These are phyloP conservation scores for Neoscelio sp. DNA, from an alignment of 2,888 invertebrate genomes.

Conservation along the genomic window DNA sequence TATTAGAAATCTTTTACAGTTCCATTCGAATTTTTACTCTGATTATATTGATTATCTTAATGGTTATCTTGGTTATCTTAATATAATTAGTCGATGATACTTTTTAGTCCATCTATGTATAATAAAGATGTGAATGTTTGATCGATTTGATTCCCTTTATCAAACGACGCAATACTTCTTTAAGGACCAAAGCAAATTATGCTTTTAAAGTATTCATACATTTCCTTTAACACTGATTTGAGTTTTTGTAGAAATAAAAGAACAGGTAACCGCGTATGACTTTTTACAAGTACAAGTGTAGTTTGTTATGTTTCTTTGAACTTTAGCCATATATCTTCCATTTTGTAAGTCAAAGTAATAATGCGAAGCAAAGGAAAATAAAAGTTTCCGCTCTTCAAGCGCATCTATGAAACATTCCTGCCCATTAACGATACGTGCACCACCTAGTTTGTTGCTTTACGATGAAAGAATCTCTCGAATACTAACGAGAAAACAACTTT, in stretches of 20 bases:
- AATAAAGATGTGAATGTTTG: no score
- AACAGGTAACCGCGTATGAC: slow-evolving; percentile 27
- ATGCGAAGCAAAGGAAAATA: slow-evolving; percentile 30
- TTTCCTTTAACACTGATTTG: slow-evolving; percentile 16
- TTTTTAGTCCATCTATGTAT: no score
- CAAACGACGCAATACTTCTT: no score
- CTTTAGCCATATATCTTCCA: slow-evolving; percentile 26
- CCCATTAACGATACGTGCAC: slow-evolving; percentile 61
- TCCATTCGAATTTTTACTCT: no score
- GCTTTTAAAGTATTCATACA: slow-evolving; percentile 11
- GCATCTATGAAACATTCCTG: slow-evolving; percentile 46
- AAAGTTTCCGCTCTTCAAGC: slow-evolving; percentile 45
- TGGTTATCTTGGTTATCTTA: no score
- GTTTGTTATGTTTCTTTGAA: slow-evolving; percentile 39
- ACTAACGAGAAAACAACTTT: slow-evolving; percentile 68
- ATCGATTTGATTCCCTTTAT: no score
- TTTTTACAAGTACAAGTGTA: slow-evolving; percentile 21
- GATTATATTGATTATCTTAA: no score
- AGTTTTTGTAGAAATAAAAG: background rate
- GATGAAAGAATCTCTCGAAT: slow-evolving; percentile 65
- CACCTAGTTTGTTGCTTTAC: slow-evolving; percentile 39
- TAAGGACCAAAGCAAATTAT: background rate
- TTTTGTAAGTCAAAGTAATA: slow-evolving; percentile 34
- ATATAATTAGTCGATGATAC: no score
- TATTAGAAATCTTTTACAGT: no score